Conservation (phyloP, 2,888 invertebrate genomes). For the Stenotaenia linearis region DNA sequence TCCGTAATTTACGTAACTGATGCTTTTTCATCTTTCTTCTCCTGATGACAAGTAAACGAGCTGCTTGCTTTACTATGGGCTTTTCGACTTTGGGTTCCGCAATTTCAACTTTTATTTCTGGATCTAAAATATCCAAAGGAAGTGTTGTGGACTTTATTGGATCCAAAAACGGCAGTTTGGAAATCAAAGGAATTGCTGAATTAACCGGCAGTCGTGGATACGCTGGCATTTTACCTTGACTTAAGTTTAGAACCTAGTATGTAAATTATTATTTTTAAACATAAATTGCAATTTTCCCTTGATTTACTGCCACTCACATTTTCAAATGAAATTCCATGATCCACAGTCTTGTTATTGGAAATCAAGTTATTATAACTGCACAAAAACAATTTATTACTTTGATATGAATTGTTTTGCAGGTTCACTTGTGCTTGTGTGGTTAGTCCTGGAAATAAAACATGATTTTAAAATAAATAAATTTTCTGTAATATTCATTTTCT, state of each 20-base stretch:
- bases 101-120: background rate
- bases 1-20: constrained; percentile 70
- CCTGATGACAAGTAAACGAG: constrained; percentile 67
- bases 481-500: no score
- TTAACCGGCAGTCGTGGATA: background rate
- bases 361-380: no score
- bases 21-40: constrained; percentile 82
- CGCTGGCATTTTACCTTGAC: background rate
- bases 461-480: no score
- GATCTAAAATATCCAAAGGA: background rate
- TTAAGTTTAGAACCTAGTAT: background rate
- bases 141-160: background rate
- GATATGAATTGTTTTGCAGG: no score
- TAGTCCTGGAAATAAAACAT: no score
- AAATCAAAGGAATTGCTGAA: background rate
- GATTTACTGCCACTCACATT: no score
- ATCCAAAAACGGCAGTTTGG: background rate
- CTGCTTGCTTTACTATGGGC: constrained; percentile 60
- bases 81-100: background rate
- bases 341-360: no score
- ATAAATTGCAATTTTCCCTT: no score
- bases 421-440: no score
- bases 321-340: background rate
- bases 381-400: no score
- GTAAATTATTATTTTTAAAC: no score